Base-by-base conservation (phyloP, 2,888 invertebrate species). In the Melieria crassipennis region DNA sequence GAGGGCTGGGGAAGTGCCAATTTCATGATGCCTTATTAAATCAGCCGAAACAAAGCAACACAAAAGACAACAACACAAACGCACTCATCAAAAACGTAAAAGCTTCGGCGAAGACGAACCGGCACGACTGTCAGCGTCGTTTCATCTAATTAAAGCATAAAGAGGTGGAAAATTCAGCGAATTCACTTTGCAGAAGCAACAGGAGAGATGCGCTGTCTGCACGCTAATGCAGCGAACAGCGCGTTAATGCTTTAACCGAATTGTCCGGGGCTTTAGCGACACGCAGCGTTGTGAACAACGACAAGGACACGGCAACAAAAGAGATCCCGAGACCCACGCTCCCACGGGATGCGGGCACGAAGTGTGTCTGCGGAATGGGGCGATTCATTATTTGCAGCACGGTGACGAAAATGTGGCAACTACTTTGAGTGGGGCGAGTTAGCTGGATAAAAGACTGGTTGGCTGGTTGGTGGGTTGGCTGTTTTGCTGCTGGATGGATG, bases 71-170 rank as follows among this genome's bases (percentile, higher is more conserved):
- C 30, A 65, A 48, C 7, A 52, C 52, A 52, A 65, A 65, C 5
- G 10, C 16, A 50, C 63, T 63, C 63, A 63, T 63, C 48, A 63
- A 42, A 61, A 0, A 10, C 30, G 30, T 30, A 30, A 30, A 16
- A 61, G 11, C 58, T 10, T 13, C 13, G 16, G 10, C 13, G 42
- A 52, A 5, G 45, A n/a, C 30, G 10, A 66, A 56, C 45, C 55
- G 42, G 11, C 47, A 16, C 7, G 9, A 2, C 30, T 30, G 30
- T 1, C 30, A 30, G 30, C 30, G 10, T 10, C 55, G 50, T 57
- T 47, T 61, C 61, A 67, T 66, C 68, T 71, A 71, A 71, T 71
- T 71, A 68, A 63, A 64, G 65, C 13, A 55, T 68, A 68, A 71
- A 71, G 68, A 71, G 71, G 68, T 71, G 65, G 64, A 60, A 68